Percentiles rank a stretch among this genome's conserved stretches.
Evolutionary conservation across 2,888 invertebrate genomes (phyloP).

Genomic region (Idaea aversata): DNA sequence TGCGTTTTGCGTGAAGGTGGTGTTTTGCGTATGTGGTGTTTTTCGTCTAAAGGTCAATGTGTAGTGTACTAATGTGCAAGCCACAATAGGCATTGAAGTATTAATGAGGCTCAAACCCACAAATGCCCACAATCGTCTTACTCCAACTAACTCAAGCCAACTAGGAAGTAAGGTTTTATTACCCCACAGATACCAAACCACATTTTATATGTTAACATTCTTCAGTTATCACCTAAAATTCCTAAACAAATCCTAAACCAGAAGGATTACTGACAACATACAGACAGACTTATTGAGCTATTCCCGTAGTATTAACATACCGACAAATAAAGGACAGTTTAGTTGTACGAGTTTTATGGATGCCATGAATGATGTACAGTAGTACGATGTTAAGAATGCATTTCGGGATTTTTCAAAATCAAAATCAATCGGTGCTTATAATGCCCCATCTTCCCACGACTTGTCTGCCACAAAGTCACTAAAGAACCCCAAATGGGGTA

Average conservation of each 20-base stretch:
- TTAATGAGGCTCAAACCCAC: too few species aligned
- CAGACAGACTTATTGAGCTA: conserved; percentile 18
- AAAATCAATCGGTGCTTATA: too few species aligned
- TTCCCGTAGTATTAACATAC: conserved; percentile 21
- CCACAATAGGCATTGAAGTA: too few species aligned
- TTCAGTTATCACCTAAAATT: neutral
- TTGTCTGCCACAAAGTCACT: too few species aligned
- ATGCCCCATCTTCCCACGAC: too few species aligned
- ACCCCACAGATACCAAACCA: neutral
- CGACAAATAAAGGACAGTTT: conserved; percentile 17
- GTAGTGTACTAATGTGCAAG: too few species aligned
- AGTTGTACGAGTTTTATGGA: conserved; percentile 5
- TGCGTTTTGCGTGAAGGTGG: too few species aligned
- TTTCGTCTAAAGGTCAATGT: too few species aligned
- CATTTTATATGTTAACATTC: neutral
- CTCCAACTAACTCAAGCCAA: neutral
- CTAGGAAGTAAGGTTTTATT: neutral
- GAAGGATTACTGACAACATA: conserved; percentile 17
- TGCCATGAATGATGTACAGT: neutral
- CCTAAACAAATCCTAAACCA: conserved; percentile 5
- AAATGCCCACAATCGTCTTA: neutral
- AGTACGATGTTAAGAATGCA: neutral
- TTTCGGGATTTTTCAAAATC: neutral
- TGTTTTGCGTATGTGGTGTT: too few species aligned
- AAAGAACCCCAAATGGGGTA: too few species aligned